These are phyloP conservation scores for Liopterus haemorrhoidalis DNA, from an alignment of 2,888 invertebrate species.

Conservation along the genomic window DNA sequence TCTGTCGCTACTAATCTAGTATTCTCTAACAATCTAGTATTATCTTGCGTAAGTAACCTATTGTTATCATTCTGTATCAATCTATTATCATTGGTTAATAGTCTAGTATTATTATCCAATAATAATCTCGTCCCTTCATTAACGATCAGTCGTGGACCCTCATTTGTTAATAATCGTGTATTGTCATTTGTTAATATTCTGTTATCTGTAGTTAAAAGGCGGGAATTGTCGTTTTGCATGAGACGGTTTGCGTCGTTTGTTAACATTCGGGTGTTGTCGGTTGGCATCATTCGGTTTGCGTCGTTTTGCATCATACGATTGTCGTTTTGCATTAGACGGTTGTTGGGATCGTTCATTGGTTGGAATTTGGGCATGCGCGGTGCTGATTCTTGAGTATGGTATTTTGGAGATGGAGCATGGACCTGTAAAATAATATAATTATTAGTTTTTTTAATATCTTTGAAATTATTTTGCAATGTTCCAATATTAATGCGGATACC, in stretches of 20 bases:
- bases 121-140: constrained; percentile 42
- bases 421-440: constrained; percentile 31
- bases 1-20: constrained; percentile 37
- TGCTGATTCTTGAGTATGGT: constrained; percentile 37
- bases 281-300: constrained; percentile 38
- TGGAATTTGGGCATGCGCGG: constrained; percentile 25
- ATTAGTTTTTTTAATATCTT: neutral
- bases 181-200: constrained; percentile 29
- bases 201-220: constrained; percentile 21
- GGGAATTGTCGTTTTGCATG: constrained; percentile 35
- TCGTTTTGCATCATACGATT: constrained; percentile 40
- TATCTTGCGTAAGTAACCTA: constrained; percentile 38
- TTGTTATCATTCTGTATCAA: constrained; percentile 34
- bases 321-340: constrained; percentile 39
- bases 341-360: constrained; percentile 30
- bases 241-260: constrained; percentile 34
- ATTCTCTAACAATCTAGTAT: constrained; percentile 36
- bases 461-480: no score
- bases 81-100: constrained; percentile 35
- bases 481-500: no score
- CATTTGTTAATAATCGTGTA: constrained; percentile 33
- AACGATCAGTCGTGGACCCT: constrained; percentile 39
- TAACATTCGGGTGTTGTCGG: constrained; percentile 33
- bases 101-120: constrained; percentile 39
- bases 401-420: constrained; percentile 41